A percentile compares a stretch with the other conserved stretches of the same genome.
Evolutionary conservation across 2,113 vertebrate genomes (phyloP).

Genomic region (Heloderma charlesbogerti): DNA sequence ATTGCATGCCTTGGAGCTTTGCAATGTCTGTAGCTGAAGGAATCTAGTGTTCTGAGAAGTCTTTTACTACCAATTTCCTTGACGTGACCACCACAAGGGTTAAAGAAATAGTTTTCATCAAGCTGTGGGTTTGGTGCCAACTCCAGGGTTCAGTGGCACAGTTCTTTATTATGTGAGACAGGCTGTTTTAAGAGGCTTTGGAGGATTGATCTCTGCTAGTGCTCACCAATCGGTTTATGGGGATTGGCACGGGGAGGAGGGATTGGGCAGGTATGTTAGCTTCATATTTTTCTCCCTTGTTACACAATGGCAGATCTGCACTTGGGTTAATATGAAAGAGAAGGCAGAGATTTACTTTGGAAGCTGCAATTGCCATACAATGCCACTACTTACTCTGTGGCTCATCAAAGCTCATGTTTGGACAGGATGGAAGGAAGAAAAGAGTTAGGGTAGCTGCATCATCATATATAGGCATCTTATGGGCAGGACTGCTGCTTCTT

Average conservation of each 20-base stretch:
- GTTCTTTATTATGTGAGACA: conserved; percentile 36
- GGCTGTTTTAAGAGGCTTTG: conserved; percentile 54
- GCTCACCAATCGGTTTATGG: conserved; percentile 43
- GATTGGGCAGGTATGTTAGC: neutral
- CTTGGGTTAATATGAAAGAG: neutral
- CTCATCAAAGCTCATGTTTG: neutral
- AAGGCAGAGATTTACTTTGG: rapidly evolving
- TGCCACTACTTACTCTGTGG: neutral
- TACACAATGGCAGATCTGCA: neutral
- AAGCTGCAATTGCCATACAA: neutral
- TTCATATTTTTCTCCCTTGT: conserved; percentile 16
- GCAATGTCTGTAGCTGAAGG: neutral
- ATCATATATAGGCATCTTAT: neutral
- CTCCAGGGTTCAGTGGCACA: conserved; percentile 26
- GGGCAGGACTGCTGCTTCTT: conserved; percentile 12
- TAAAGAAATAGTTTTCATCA: conserved; percentile 23
- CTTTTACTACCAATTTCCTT: neutral
- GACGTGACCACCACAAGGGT: conserved; percentile 35
- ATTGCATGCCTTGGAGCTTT: conserved; percentile 33
- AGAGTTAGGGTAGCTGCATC: neutral
- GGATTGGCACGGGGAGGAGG: conserved; percentile 55
- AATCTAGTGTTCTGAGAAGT: conserved; percentile 12
- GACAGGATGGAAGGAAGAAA: neutral
- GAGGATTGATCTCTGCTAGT: conserved; percentile 41
- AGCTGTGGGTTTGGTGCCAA: neutral